phyloP scores from a whole-genome alignment of 2,888 invertebrate species.

The Leptinotarsa haldemani region DNA sequence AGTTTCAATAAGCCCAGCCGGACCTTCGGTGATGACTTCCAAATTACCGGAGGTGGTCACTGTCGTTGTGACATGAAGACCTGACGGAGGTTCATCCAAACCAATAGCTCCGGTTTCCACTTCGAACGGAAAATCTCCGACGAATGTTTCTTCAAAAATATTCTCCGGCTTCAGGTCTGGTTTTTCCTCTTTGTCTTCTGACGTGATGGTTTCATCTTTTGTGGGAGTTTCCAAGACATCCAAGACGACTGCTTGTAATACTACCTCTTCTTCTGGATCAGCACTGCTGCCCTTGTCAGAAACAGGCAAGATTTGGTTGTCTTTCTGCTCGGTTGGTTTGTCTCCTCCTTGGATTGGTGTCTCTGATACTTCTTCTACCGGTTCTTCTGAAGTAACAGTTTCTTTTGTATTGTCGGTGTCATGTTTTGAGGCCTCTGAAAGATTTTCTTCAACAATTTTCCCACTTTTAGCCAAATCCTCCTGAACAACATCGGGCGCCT shows the following conservation, averaged over 20 bases:
- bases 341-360: not conserved
- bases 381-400: not conserved
- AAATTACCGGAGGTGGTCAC: constrained; percentile 60
- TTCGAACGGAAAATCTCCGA: constrained; percentile 49
- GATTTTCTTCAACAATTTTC: not conserved
- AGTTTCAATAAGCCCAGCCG: constrained; percentile 62
- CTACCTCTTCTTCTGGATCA: not conserved
- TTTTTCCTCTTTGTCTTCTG: not conserved
- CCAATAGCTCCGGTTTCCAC: constrained; percentile 51
- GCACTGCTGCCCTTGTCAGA: not conserved
- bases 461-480: not conserved
- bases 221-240: not conserved
- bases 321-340: not conserved
- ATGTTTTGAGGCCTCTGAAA: not conserved
- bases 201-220: not conserved
- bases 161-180: not conserved
- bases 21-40: constrained; percentile 63
- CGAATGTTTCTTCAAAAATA: constrained; percentile 32
- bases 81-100: constrained; percentile 53
- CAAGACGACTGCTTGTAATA: not conserved
- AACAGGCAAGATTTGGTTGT: not conserved
- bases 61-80: constrained; percentile 59
- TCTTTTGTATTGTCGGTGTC: not conserved
- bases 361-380: not conserved
- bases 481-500: not conserved